A percentile compares a stretch with the other conserved stretches of the same genome.
These are phyloP conservation scores for Rafetus swinhoei DNA, from an alignment of 2,113 vertebrate genomes.

Conservation along the genomic window DNA sequence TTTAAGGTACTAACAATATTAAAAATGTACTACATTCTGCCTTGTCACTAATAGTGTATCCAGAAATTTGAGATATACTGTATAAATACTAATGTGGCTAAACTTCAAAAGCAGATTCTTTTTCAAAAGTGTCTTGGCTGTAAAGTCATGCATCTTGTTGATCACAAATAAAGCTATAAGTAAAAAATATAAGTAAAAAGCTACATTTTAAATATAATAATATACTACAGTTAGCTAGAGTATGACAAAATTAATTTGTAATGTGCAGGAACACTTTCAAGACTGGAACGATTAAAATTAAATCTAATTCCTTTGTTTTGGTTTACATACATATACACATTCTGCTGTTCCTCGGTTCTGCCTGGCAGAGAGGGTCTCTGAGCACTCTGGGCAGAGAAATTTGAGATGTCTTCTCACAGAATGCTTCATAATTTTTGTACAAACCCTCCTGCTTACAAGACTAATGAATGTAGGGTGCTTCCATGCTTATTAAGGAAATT, in stretches of 20 bases:
- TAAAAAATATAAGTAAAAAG: not conserved
- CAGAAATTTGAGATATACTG: not conserved
- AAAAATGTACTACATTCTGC: not conserved
- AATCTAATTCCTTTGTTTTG: not conserved
- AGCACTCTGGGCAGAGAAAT: not conserved
- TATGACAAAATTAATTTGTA: not conserved
- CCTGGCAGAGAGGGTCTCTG: not conserved
- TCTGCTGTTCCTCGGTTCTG: constrained; percentile 3
- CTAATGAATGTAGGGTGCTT: not conserved
- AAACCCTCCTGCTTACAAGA: not conserved
- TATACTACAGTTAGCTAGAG: not conserved
- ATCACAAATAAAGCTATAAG: not conserved
- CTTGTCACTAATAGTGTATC: not conserved
- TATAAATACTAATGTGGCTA: not conserved
- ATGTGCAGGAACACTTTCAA: not conserved
- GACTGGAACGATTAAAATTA: not conserved
- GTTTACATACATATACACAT: not conserved
- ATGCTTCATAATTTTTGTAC: not conserved
- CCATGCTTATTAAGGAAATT: not conserved
- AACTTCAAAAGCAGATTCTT: not conserved
- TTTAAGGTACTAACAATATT: not conserved
- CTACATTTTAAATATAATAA: not conserved
- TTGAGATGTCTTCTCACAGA: not conserved
- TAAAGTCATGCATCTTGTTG: not conserved
- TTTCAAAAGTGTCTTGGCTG: not conserved